Percentiles rank a stretch among this genome's conserved stretches.
Evolutionary conservation across 2,797 vertebrate species (phyloP).

Genomic region (Morus bassanus): DNA sequence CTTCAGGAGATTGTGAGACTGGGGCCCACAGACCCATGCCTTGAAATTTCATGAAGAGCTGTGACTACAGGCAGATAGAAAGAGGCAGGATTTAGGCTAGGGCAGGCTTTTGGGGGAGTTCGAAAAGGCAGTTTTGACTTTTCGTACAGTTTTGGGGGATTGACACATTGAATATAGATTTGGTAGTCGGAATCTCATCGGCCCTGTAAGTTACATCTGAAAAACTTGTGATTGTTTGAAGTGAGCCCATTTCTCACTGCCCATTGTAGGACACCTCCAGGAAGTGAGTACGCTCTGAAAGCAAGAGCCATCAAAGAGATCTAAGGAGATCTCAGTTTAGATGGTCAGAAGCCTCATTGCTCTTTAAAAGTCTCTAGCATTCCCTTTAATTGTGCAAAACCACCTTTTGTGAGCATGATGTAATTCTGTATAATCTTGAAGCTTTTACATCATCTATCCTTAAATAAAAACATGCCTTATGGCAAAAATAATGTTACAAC

Average conservation of each 20-base stretch:
- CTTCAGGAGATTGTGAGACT: background rate
- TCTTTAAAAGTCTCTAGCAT: background rate
- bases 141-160: background rate
- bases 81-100: background rate
- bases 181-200: background rate
- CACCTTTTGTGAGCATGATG: background rate
- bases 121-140: background rate
- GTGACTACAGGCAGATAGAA: background rate
- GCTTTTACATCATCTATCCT: constrained; percentile 27
- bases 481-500: constrained; percentile 46
- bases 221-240: background rate
- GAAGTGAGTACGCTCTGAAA: background rate
- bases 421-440: background rate
- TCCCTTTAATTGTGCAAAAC: background rate
- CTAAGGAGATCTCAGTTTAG: background rate
- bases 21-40: background rate
- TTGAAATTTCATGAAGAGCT: background rate
- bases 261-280: background rate
- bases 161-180: background rate
- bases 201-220: background rate
- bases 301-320: too few species aligned
- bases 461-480: constrained; percentile 59
- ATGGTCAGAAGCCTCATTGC: background rate
- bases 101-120: background rate
- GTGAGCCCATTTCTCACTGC: background rate